Conservation (phyloP, 92 coral and sea anemone genomes). For the Epizoanthus rinbou region DNA sequence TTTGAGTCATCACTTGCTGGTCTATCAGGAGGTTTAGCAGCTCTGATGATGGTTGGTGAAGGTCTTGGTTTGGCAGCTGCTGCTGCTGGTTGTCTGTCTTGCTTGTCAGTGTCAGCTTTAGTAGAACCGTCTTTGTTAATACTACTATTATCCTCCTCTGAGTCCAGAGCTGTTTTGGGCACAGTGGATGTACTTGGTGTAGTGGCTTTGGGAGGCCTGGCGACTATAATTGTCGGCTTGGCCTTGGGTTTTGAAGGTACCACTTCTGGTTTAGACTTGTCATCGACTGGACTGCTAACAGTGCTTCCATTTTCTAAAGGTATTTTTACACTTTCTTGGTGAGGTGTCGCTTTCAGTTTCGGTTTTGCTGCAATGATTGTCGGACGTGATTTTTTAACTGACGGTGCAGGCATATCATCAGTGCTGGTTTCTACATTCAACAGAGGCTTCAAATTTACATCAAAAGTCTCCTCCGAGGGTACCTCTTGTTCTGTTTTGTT, state of each 20-base stretch:
- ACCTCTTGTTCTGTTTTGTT: constrained; percentile 21
- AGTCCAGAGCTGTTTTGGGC: not conserved
- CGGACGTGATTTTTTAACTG: not conserved
- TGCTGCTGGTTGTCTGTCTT: not conserved
- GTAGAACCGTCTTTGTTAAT: not conserved
- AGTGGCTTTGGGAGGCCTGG: constrained; percentile 9
- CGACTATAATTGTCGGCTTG: constrained; percentile 28
- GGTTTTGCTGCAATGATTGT: constrained; percentile 1
- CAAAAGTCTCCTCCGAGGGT: constrained; percentile 5
- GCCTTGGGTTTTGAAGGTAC: constrained; percentile 21
- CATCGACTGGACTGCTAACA: not conserved
- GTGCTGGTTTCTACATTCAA: constrained; percentile 21
- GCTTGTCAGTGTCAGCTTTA: constrained; percentile 4
- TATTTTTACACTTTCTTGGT: not conserved
- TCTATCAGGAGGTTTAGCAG: constrained; percentile 11
- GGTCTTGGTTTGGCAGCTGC: constrained; percentile 11
- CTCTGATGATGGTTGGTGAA: constrained; percentile 41
- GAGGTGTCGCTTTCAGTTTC: not conserved
- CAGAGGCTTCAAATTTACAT: constrained; percentile 24
- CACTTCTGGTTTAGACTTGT: not conserved
- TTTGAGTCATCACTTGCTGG: not conserved
- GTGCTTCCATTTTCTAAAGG: not conserved
- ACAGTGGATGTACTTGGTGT: not conserved
- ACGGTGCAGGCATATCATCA: constrained; percentile 9
- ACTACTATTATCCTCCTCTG: not conserved